phyloP scores from a whole-genome alignment of 2,797 vertebrate species.

The Chrosomus eos region DNA sequence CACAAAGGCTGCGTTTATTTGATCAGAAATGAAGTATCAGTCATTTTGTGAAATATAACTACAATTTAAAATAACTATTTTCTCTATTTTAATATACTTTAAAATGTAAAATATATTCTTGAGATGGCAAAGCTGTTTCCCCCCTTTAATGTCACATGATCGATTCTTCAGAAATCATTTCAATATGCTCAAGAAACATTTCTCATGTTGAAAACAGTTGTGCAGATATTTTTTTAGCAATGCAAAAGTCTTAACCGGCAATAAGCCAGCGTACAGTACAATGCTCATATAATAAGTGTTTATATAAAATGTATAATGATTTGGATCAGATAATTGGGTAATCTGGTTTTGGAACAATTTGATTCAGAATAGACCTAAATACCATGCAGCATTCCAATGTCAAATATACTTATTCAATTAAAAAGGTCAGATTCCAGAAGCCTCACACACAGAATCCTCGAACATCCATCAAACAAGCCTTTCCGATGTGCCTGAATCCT shows the following conservation, averaged over 20 bases:
- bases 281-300: too few relatives aligned
- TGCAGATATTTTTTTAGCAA: not conserved
- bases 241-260: not conserved
- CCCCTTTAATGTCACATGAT: not conserved
- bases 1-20: not conserved
- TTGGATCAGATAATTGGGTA: not conserved
- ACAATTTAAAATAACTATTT: not conserved
- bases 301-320: too few relatives aligned
- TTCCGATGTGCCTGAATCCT: not conserved
- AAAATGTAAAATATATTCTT: not conserved
- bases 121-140: not conserved
- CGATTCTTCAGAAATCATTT: not conserved
- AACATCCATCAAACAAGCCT: constrained; percentile 39
- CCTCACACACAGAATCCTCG: not conserved
- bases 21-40: not conserved
- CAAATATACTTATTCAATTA: not conserved
- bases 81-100: not conserved
- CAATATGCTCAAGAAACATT: not conserved
- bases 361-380: not conserved
- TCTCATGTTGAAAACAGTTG: not conserved
- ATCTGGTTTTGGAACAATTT: not conserved
- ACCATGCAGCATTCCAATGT: too few relatives aligned
- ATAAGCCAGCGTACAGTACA: too few relatives aligned
- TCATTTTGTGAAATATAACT: not conserved
- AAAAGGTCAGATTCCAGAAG: not conserved